A percentile compares a stretch with the other conserved stretches of the same genome.
These are phyloP conservation scores for Harpegnathos saltator DNA, from an alignment of 1,140 invertebrate species.

Conservation along the genomic window DNA sequence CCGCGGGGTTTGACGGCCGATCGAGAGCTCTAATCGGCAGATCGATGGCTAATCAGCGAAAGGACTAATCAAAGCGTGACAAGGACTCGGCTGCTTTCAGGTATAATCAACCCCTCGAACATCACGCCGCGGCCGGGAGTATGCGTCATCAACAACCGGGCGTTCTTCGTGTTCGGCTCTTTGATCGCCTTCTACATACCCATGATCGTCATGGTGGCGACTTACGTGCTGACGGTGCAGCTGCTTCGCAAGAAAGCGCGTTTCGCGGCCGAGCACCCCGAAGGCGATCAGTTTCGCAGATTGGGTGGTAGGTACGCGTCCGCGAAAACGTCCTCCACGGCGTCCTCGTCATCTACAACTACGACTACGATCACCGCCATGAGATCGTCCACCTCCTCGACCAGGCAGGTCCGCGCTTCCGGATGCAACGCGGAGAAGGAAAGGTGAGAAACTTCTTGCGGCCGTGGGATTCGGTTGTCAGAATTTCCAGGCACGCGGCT, in stretches of 20 bases:
- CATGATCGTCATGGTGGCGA: constrained; percentile 96
- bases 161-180: constrained; percentile 95
- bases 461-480: background rate
- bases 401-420: constrained; percentile 81
- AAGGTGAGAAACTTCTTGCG: constrained; percentile 60
- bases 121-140: constrained; percentile 91
- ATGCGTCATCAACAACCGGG: constrained; percentile 94
- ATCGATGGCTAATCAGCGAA: constrained; percentile 13
- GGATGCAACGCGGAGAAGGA: constrained; percentile 75
- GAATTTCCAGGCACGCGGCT: background rate
- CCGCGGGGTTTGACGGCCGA: background rate
- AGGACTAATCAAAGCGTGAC: constrained; percentile 15
- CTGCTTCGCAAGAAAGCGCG: constrained; percentile 91
- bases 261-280: constrained; percentile 88
- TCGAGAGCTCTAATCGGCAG: constrained; percentile 21
- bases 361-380: constrained; percentile 8
- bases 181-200: constrained; percentile 97
- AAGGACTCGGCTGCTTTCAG: constrained; percentile 81
- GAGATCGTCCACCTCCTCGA: constrained; percentile 66
- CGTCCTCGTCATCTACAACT: constrained; percentile 20
- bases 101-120: constrained; percentile 90
- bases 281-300: constrained; percentile 87
- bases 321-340: constrained; percentile 76
- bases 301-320: constrained; percentile 88
- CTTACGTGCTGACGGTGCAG: constrained; percentile 95